Evolutionary conservation across 1,140 invertebrate genomes (phyloP).

Genomic region (Drosophila lini): DNA sequence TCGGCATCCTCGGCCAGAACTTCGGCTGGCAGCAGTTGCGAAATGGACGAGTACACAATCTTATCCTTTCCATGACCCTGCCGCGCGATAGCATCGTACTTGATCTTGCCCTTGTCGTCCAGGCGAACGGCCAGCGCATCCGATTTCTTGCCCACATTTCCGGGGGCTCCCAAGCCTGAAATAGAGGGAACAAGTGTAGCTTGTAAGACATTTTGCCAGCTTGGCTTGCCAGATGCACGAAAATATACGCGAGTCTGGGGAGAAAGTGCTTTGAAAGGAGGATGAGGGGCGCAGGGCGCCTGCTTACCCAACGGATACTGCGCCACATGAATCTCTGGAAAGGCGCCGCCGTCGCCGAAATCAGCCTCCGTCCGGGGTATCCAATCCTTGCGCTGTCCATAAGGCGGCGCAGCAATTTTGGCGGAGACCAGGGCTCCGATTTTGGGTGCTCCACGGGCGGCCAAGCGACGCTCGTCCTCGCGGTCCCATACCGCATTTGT

Average conservation of each 20-base stretch:
- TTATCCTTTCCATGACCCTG: constrained; percentile 99
- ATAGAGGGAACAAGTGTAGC: not conserved
- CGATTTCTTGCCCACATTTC: constrained; percentile 87
- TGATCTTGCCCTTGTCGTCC: constrained; percentile 97
- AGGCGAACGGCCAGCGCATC: constrained; percentile 97
- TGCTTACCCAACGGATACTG: constrained; percentile 95
- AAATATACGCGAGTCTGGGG: not conserved
- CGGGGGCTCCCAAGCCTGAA: constrained; percentile 91
- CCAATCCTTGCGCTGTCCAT: constrained; percentile 98
- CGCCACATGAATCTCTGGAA: constrained; percentile 98
- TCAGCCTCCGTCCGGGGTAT: constrained; percentile 94
- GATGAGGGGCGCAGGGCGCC: not conserved
- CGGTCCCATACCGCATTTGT: constrained; percentile 94
- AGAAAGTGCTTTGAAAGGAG: not conserved
- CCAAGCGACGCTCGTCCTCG: constrained; percentile 92
- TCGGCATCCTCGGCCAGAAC: constrained; percentile 96
- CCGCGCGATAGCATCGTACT: constrained; percentile 97
- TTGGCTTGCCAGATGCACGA: not conserved
- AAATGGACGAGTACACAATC: constrained; percentile 98
- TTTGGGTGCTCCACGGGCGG: constrained; percentile 86
- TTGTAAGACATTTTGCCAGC: not conserved
- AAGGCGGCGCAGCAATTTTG: constrained; percentile 95
- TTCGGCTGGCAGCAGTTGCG: constrained; percentile 96
- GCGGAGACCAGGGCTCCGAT: constrained; percentile 91
- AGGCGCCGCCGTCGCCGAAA: constrained; percentile 98